phyloP scores from a whole-genome alignment of 2,888 invertebrate genomes.

The Allacma fusca region DNA sequence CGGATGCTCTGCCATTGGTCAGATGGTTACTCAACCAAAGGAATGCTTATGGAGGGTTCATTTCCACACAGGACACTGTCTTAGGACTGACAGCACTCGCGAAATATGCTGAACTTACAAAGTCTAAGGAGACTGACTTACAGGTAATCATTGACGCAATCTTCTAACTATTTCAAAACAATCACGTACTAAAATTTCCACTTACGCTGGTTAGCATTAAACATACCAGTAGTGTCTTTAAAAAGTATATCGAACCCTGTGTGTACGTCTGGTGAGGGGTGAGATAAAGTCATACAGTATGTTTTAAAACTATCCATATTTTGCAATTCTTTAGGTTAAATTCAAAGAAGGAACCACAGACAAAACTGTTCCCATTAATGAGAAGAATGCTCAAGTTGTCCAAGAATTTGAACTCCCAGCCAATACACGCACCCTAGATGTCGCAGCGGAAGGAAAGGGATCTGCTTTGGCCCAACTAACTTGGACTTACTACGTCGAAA shows the following conservation, averaged over 20 bases:
- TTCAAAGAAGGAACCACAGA: neutral
- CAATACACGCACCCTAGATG: conserved; percentile 18
- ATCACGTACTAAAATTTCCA: no score
- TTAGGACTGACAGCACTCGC: conserved; percentile 51
- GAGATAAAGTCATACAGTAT: no score
- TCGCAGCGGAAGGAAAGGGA: conserved; percentile 45
- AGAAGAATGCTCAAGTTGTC: conserved; percentile 43
- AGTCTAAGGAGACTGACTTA: conserved; percentile 19
- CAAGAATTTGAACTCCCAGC: conserved; percentile 47
- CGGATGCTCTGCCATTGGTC: conserved; percentile 70
- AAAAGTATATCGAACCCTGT: no score
- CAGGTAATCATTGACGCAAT: no score
- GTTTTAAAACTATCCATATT: no score
- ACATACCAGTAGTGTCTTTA: no score
- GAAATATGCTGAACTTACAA: conserved; percentile 42
- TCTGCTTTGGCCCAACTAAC: conserved; percentile 49
- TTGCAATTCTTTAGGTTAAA: neutral
- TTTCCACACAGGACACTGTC: conserved; percentile 70
- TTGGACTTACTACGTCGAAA: conserved; percentile 52
- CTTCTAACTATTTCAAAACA: no score
- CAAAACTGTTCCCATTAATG: conserved; percentile 17
- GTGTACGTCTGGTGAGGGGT: no score
- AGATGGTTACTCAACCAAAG: conserved; percentile 77
- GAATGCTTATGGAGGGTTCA: conserved; percentile 75
- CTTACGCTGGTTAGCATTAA: no score